A percentile compares a stretch with the other conserved stretches of the same genome.
Evolutionary conservation across 2,797 vertebrate genomes (phyloP).

Genomic region (Eremophila alpestris): DNA sequence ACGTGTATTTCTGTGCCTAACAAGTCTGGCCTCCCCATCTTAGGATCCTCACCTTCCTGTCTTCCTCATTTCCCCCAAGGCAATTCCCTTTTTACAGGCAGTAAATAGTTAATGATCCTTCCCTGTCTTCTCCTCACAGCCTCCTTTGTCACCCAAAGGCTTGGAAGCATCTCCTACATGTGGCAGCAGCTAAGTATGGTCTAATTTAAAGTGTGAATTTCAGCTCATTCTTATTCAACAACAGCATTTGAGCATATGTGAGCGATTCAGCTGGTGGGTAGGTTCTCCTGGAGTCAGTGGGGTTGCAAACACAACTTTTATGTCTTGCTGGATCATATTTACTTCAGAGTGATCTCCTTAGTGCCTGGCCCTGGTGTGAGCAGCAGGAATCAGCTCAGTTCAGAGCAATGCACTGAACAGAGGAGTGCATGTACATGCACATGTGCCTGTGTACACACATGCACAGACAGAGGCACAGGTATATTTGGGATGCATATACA

Average conservation of each 20-base stretch:
- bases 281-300: background rate
- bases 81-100: background rate
- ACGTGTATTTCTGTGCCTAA: background rate
- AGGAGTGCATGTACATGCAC: rapidly evolving
- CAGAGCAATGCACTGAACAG: background rate
- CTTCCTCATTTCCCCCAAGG: background rate
- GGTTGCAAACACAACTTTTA: background rate
- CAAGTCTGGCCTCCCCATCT: background rate
- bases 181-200: background rate
- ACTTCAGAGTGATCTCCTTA: background rate
- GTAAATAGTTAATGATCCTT: background rate
- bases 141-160: background rate
- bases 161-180: background rate
- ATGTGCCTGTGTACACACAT: too few species aligned
- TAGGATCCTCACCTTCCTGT: background rate
- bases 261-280: background rate
- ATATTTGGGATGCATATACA: background rate
- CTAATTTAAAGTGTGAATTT: background rate
- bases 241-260: background rate
- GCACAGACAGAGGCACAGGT: background rate
- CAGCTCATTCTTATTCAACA: background rate
- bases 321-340: background rate
- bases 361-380: background rate
- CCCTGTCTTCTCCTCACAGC: background rate
- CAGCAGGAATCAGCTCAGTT: background rate